phyloP scores from a whole-genome alignment of 2,113 vertebrate genomes.

The Callithrix jacchus region DNA sequence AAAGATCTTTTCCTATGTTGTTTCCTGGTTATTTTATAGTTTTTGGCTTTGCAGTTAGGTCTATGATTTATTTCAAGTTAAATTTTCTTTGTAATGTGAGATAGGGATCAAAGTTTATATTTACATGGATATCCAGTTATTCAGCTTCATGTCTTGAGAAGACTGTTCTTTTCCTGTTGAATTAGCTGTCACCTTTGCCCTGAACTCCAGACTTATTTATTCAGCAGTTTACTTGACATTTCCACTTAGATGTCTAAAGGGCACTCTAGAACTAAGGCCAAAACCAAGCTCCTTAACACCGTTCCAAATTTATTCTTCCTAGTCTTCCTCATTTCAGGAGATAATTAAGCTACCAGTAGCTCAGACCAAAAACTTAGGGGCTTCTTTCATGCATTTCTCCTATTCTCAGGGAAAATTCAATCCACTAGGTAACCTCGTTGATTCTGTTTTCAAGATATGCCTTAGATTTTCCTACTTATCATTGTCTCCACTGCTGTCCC shows the following conservation, averaged over 20 bases:
- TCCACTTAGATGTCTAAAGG: not conserved
- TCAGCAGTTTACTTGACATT: not conserved
- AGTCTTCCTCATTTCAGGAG: not conserved
- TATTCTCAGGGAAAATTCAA: not conserved
- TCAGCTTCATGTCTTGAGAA: not conserved
- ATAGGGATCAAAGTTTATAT: not conserved
- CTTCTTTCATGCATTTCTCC: not conserved
- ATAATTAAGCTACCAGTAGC: not conserved
- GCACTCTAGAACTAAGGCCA: not conserved
- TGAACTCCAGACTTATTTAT: not conserved
- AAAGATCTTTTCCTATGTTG: not conserved
- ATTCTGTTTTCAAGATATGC: slow-evolving; percentile 29
- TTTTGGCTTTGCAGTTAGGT: not conserved
- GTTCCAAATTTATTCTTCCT: not conserved
- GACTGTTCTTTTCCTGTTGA: not conserved
- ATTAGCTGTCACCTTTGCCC: not conserved
- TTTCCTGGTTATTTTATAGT: not conserved
- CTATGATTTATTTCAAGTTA: slow-evolving; percentile 4
- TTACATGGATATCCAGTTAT: not conserved
- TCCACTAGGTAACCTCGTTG: not conserved
- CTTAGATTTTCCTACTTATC: not conserved
- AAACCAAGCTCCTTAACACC: not conserved
- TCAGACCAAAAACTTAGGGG: not conserved
- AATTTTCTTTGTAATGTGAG: not conserved
- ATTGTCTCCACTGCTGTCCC: not conserved